phyloP scores from a whole-genome alignment of 2,888 invertebrate species.

The Bombyx huttoni region DNA sequence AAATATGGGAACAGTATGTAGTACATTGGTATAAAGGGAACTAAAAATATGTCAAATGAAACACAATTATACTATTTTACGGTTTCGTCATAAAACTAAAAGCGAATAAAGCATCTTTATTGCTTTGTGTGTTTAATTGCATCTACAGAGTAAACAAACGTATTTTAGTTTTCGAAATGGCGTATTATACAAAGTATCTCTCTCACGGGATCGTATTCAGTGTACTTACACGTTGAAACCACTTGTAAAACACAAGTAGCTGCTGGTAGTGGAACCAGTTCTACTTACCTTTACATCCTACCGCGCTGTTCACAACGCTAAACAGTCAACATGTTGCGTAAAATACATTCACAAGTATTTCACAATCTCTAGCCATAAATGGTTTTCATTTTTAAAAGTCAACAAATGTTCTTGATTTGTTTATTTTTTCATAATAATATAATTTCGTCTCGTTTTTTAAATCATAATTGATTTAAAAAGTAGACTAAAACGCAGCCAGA shows the following conservation, averaged over 20 bases:
- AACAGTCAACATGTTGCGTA: not conserved
- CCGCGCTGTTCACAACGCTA: not conserved
- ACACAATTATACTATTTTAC: not conserved
- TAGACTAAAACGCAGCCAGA: too few relatives aligned
- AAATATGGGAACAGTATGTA: too few relatives aligned
- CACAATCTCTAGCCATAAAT: not conserved
- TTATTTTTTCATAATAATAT: too few relatives aligned
- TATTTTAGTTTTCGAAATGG: not conserved
- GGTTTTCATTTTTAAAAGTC: not conserved
- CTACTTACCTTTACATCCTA: constrained; percentile 1
- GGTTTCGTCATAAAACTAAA: not conserved
- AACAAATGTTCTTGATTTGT: too few relatives aligned
- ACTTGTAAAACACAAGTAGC: constrained; percentile 1
- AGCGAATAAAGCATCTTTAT: not conserved
- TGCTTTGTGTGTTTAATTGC: not conserved
- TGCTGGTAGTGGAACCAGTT: constrained; percentile 2
- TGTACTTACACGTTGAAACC: not conserved
- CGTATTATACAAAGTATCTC: not conserved
- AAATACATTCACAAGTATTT: not conserved
- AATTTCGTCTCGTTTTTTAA: too few relatives aligned
- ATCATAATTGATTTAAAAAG: too few relatives aligned
- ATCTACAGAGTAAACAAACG: not conserved
- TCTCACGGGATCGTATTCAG: not conserved
- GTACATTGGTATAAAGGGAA: not conserved
- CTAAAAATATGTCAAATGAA: not conserved